A percentile compares a stretch with the other conserved stretches of the same genome.
phyloP scores from a whole-genome alignment of 2,113 vertebrate species.

The Amazona vittata region DNA sequence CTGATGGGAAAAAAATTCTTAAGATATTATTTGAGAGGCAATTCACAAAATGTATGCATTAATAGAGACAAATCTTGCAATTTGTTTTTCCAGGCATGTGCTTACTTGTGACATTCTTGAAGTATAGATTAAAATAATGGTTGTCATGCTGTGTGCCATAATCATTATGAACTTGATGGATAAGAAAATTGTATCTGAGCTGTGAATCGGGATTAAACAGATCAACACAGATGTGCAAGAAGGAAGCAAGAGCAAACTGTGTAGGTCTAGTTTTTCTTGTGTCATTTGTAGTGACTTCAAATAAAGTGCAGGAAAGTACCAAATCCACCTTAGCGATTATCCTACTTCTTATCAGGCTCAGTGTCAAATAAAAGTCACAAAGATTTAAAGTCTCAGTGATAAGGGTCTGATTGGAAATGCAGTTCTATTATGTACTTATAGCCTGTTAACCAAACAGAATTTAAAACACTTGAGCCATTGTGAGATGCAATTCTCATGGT shows the following conservation, averaged over 20 bases:
- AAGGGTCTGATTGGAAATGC: constrained; percentile 29
- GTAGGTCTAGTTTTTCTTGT: background rate
- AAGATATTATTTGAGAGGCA: background rate
- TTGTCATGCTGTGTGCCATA: background rate
- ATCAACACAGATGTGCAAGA: background rate
- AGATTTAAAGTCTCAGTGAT: constrained; percentile 33
- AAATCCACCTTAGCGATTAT: background rate
- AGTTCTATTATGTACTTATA: constrained; percentile 30
- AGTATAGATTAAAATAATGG: background rate
- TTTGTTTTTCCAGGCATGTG: background rate
- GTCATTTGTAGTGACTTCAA: background rate
- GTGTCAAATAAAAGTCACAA: background rate
- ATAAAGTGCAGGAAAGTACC: background rate
- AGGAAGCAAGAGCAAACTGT: background rate
- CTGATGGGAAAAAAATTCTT: background rate
- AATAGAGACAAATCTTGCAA: background rate
- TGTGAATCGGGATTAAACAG: background rate
- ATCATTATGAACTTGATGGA: background rate
- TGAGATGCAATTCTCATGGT: background rate
- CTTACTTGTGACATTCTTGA: background rate
- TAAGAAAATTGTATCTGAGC: background rate
- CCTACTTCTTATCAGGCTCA: constrained; percentile 31
- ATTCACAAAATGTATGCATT: background rate
- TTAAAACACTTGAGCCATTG: background rate
- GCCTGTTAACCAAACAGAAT: constrained; percentile 40